Base-by-base conservation (phyloP, 2,888 invertebrate species). In the Calephelis perditalis region DNA sequence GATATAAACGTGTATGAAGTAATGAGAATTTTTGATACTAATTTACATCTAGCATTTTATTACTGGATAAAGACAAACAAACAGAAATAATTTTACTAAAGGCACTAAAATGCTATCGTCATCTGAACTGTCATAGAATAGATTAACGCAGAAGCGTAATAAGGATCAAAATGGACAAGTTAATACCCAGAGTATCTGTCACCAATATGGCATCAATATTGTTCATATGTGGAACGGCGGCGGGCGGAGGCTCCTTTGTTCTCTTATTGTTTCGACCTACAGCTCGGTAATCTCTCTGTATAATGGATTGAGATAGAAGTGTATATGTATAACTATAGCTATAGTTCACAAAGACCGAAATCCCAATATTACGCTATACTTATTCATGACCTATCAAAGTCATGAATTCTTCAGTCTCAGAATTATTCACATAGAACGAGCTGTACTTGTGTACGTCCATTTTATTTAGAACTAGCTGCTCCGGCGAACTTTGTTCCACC, bases 151-250 rank as follows among this genome's bases (percentile, higher is more conserved):
- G 15, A 58, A 47, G 49, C 49, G 11, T 49, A 37, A 49, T 15
- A 49, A 49, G 15, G 36, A 58, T 58, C 58, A 26, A 52, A 35
- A 10, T 52, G 40, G 54, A 52, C 52, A 54, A 47, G 49, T 60
- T 57, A 62, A 60, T 62, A 45, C 54, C 46, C 12, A 26, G 5
- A 6, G 52, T 52, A 52, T 52, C 26, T 52, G 52, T 52, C 52
- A 35, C 4, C 60, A 61, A 61, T 49, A 45, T 44, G 56, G 54
- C 59, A 55, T 37, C 47, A 35, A 56, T 56, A 43, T 45, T 26
- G 44, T 15, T 26, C 57, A 15, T n/a, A 37, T 56, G 40, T 56
- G n/a, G 12, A 45, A 45, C 57, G 26, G n/a, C 26, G 44, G 49
- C 49, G 26, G 26, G 52, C 10, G 49, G 36, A 37, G n/a, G 40